A percentile compares a stretch with the other conserved stretches of the same genome.
Conservation (phyloP, 2,113 vertebrate species). For the Chrysochloris asiatica region DNA sequence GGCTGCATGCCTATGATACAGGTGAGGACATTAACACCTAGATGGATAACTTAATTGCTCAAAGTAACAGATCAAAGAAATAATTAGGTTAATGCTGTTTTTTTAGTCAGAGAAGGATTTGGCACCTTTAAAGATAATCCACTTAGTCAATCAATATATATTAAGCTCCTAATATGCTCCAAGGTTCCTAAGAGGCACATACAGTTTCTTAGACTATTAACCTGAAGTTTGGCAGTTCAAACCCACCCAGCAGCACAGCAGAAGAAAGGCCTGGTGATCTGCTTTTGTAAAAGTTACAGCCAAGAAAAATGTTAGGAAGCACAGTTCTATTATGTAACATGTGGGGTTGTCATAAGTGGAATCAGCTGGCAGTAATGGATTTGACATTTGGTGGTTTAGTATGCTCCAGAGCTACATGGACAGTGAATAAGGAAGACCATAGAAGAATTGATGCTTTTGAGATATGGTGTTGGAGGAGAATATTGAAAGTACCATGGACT, state of each 20-base stretch:
- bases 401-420: too few species aligned
- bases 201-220: not conserved
- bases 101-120: not conserved
- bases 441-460: too few species aligned
- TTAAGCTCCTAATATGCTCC: not conserved
- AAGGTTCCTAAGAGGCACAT: not conserved
- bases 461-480: too few species aligned
- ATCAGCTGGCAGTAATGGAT: not conserved
- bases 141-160: not conserved
- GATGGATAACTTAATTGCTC: not conserved
- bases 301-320: not conserved
- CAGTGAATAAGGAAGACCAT: too few species aligned
- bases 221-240: not conserved
- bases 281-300: not conserved
- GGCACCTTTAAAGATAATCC: slow-evolving; percentile 2
- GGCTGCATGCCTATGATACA: not conserved
- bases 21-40: not conserved
- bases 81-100: not conserved
- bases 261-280: not conserved
- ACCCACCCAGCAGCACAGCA: not conserved
- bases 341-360: not conserved
- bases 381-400: not conserved
- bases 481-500: too few species aligned
- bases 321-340: not conserved
- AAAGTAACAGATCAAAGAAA: slow-evolving; percentile 29